These are phyloP conservation scores for Druon quercuslanigerum DNA, from an alignment of 1,140 invertebrate genomes.

Conservation along the genomic window DNA sequence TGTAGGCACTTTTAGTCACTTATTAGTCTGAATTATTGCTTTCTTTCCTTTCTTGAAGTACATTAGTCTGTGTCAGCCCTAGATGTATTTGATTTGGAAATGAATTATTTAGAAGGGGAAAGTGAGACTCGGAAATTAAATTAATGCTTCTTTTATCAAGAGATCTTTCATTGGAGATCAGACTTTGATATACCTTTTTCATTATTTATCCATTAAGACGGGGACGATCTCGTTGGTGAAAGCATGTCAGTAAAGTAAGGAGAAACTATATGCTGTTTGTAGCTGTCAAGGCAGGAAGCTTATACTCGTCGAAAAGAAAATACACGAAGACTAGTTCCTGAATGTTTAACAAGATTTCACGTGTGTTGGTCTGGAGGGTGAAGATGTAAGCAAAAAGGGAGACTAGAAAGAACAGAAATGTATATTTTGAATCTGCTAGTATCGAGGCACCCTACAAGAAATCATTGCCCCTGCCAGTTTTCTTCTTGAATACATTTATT, in stretches of 20 bases:
- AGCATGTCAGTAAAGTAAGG: constrained; percentile 4
- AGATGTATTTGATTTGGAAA: no score
- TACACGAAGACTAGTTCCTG: not conserved
- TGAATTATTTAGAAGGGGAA: no score
- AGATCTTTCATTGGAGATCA: constrained; percentile 5
- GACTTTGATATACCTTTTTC: constrained; percentile 7
- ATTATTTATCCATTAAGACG: not conserved
- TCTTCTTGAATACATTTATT: not conserved
- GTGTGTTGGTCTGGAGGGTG: not conserved
- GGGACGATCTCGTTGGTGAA: not conserved
- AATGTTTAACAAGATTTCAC: constrained; percentile 14
- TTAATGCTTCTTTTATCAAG: not conserved
- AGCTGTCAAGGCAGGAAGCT: constrained; percentile 2
- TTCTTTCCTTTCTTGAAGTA: no score
- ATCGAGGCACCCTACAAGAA: not conserved
- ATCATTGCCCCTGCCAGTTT: not conserved
- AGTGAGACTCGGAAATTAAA: not conserved
- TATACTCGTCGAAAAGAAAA: constrained; percentile 10
- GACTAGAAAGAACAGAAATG: not conserved
- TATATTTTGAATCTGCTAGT: not conserved
- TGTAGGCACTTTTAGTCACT: no score
- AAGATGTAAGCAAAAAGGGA: not conserved
- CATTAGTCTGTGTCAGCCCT: no score
- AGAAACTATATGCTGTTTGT: constrained; percentile 8
- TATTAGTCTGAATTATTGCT: no score